These are phyloP conservation scores for Crotalus horridus DNA, from an alignment of 2,113 vertebrate species.

Conservation along the genomic window DNA sequence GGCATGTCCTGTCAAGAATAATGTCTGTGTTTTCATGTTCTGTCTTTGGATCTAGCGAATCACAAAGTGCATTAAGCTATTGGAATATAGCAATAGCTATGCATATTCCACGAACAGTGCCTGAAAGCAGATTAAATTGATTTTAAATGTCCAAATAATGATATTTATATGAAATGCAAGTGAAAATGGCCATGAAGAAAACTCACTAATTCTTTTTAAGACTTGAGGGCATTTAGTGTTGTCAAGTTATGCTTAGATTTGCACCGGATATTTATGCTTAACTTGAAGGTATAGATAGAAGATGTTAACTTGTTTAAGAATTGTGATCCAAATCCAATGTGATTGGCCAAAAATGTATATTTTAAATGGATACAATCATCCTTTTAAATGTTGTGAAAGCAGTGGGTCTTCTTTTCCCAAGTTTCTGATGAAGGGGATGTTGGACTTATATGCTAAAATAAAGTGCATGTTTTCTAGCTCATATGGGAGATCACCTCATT, in stretches of 20 bases:
- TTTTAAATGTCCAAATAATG: constrained; percentile 16
- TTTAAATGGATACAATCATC: constrained; percentile 31
- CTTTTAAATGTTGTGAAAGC: constrained; percentile 13
- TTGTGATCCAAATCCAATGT: constrained; percentile 22
- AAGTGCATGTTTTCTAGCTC: constrained; percentile 48
- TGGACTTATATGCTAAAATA: constrained; percentile 43
- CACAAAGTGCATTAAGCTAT: constrained; percentile 70
- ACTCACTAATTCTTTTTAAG: background rate
- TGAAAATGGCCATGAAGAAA: background rate
- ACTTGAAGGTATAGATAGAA: constrained; percentile 26
- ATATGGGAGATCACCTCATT: constrained; percentile 42
- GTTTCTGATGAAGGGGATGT: constrained; percentile 16
- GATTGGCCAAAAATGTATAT: constrained; percentile 38
- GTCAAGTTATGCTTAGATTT: constrained; percentile 8
- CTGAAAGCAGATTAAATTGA: constrained; percentile 41
- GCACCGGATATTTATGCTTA: background rate
- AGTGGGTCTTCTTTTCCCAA: constrained; percentile 21
- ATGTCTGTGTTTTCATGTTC: constrained; percentile 31
- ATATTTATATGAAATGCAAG: background rate
- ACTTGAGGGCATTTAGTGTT: constrained; percentile 8
- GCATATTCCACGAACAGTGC: constrained; percentile 59
- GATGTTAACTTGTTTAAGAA: constrained; percentile 18
- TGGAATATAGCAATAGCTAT: constrained; percentile 39
- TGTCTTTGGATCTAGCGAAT: constrained; percentile 50
- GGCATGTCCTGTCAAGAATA: constrained; percentile 6